Evolutionary conservation across 1,140 invertebrate species (phyloP).

Genomic region (Sogatella furcifera): DNA sequence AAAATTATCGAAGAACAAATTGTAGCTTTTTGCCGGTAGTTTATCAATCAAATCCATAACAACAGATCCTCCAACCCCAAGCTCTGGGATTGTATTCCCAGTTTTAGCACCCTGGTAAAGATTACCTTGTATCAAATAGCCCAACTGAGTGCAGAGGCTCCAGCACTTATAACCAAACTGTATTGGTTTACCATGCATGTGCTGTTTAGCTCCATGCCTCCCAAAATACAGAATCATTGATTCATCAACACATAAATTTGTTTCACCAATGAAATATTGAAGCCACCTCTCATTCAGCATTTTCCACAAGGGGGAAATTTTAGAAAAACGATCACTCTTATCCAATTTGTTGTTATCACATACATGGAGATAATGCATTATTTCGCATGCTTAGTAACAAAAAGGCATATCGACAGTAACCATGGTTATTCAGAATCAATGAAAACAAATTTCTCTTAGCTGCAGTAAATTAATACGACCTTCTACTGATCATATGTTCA

Average conservation of each 20-base stretch:
- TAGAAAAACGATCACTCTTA: slow-evolving; percentile 12
- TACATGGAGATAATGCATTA: slow-evolving; percentile 12
- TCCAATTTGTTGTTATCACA: slow-evolving; percentile 12
- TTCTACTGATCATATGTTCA: too few relatives aligned
- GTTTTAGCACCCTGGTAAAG: slow-evolving; percentile 11
- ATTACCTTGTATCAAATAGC: slow-evolving; percentile 16
- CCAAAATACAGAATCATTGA: slow-evolving; percentile 23
- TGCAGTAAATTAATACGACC: too few relatives aligned
- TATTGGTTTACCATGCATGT: slow-evolving; percentile 23
- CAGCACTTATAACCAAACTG: slow-evolving; percentile 14
- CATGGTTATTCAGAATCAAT: too few relatives aligned
- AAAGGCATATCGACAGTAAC: too few relatives aligned
- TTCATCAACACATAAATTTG: slow-evolving; percentile 25
- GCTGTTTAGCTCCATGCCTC: slow-evolving; percentile 26
- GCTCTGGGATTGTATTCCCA: slow-evolving; percentile 9
- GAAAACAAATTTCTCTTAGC: too few relatives aligned
- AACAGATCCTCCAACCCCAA: slow-evolving; percentile 23
- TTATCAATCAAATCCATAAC: slow-evolving; percentile 23
- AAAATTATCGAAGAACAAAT: slow-evolving; percentile 24
- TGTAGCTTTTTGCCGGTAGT: slow-evolving; percentile 12
- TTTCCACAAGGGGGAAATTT: slow-evolving; percentile 13
- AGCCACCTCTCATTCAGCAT: slow-evolving; percentile 16
- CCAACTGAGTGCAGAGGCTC: slow-evolving; percentile 4
- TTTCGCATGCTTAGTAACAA: background rate
- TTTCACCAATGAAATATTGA: slow-evolving; percentile 20